These are phyloP conservation scores for Bimastos eiseni DNA, from an alignment of 2,888 invertebrate species.

Conservation along the genomic window DNA sequence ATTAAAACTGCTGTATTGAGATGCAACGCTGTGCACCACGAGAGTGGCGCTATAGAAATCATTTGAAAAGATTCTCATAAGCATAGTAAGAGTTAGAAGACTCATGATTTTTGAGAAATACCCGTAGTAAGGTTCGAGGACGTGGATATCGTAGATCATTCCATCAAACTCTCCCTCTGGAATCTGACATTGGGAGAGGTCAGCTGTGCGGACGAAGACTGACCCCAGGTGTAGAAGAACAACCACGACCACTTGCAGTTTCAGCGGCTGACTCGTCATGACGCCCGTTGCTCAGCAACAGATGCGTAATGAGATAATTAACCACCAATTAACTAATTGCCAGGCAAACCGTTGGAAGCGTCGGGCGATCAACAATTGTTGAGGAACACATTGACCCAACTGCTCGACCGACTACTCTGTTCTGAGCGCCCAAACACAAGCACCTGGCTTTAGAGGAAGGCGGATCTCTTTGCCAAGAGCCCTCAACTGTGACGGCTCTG, in stretches of 20 bases:
- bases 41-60: too few species aligned
- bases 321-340: not conserved
- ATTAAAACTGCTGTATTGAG: too few species aligned
- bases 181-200: not conserved
- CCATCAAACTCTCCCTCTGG: not conserved
- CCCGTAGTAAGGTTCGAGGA: conserved; percentile 20
- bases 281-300: not conserved
- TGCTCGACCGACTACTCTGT: not conserved
- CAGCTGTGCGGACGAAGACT: not conserved
- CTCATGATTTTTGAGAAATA: not conserved
- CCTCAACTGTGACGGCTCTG: not conserved
- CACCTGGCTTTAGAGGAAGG: not conserved
- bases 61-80: too few species aligned
- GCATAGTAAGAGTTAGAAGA: not conserved
- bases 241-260: not conserved
- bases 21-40: too few species aligned
- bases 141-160: conserved; percentile 6
- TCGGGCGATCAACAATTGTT: not conserved
- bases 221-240: not conserved
- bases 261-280: not conserved
- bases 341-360: not conserved
- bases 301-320: not conserved
- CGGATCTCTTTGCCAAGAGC: not conserved
- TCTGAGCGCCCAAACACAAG: not conserved
- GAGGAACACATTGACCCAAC: not conserved